Conservation (phyloP, 35 echinoderm and acorn worm genomes). For the Apostichopus parvimensis region DNA sequence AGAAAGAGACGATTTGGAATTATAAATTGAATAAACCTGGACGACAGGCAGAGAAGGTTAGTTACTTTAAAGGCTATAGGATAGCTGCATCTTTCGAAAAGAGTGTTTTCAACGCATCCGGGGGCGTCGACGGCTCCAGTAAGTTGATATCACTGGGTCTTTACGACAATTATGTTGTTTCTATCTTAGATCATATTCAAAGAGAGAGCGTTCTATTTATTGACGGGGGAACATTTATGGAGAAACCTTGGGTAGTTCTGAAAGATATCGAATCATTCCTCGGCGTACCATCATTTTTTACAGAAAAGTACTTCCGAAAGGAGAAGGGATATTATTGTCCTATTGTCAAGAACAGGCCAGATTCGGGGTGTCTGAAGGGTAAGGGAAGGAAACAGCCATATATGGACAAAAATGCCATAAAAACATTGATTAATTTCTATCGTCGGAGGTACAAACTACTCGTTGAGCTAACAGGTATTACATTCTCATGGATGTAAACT, state of each 20-base stretch:
- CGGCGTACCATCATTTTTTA: conserved; percentile 12
- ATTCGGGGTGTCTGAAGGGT: conserved; percentile 19
- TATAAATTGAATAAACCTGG: neutral
- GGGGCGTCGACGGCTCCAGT: conserved; percentile 9
- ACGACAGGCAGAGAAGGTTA: neutral
- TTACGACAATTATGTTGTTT: neutral
- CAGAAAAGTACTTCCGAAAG: conserved; percentile 14
- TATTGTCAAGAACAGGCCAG: conserved; percentile 10
- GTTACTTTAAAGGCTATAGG: conserved; percentile 30
- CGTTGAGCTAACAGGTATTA: neutral
- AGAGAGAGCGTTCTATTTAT: conserved; percentile 4
- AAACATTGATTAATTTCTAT: conserved; percentile 14
- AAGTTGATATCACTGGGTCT: conserved; percentile 18
- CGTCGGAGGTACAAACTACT: neutral
- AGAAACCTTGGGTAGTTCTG: conserved; percentile 41
- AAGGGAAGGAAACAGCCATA: conserved; percentile 32
- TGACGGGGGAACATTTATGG: conserved; percentile 17
- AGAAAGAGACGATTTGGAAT: neutral
- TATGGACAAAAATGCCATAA: conserved; percentile 10
- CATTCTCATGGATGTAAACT: conserved; percentile 26
- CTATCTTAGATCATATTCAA: neutral
- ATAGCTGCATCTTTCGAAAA: conserved; percentile 19
- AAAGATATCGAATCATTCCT: conserved; percentile 17
- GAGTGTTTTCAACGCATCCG: conserved; percentile 42
- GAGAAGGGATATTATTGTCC: conserved; percentile 16